Evolutionary conservation across 1,140 invertebrate genomes (phyloP), one percentile per base, ranked within the genome.

Genomic region (Penaeus vannamei): DNA sequence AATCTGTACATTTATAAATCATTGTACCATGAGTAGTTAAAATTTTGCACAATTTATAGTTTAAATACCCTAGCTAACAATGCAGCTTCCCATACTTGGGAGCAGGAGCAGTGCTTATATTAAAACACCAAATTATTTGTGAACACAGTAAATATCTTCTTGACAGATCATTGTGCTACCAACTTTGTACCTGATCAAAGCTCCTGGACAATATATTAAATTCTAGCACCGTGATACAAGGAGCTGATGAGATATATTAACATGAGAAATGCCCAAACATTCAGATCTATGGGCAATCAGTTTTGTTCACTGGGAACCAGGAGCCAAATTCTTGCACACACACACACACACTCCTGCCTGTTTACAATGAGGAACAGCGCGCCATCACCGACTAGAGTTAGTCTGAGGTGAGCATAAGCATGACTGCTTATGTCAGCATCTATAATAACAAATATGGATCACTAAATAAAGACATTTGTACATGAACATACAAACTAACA

Each of bases 401-500:
- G 88, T 85, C 88, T 90, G 88, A 90, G 88, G 88, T 84, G 84
- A 90, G 84, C 88, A 81, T 86, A 82, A 90, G 84, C 88, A 85
- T 62, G 72, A 29, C 64, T 81, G 88, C 88, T 82, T 86, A 86
- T 90, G 84, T 72, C 84, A 82, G 26, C 84, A 90, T 90, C 88
- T 90, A 90, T 77, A 90, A 86, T 86, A 90, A 86, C 88, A 90
- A 85, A 85, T 90, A 86, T 90, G 84, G 69, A 86, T 90, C 61
- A 85, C 84, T 85, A 90, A 90, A 85, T 90, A 90, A 90, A 86
- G 88, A 86, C 82, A 90, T 90, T 90, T 90, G 88, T 90, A 90
- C 88, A 90, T 90, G 88, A 90, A 90, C 88, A 90, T 90, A 90
- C 88, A 90, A 90, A 90, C 88, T 90, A 90, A 90, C 88, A 90